phyloP scores from a whole-genome alignment of 1,140 invertebrate species.

The Drosophila micromelanica region DNA sequence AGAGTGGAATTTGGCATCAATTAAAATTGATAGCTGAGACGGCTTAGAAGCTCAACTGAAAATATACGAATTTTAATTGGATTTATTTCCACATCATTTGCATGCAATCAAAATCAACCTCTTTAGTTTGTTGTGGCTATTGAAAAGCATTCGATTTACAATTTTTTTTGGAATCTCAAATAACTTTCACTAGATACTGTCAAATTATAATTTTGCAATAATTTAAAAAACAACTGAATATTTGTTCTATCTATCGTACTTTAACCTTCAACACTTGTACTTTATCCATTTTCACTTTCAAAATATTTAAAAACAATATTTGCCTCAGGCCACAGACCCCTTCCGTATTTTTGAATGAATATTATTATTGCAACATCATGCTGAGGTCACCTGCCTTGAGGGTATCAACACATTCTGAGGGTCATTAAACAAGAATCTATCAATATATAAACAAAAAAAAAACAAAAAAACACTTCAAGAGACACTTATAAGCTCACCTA shows the following conservation, averaged over 20 bases:
- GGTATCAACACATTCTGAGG: background rate
- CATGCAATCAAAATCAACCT: background rate
- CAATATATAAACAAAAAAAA: constrained; percentile 7
- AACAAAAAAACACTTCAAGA: constrained; percentile 10
- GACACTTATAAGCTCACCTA: constrained; percentile 22
- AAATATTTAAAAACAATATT: constrained; percentile 1
- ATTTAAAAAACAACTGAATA: no score
- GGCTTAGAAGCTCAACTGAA: background rate
- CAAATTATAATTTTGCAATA: background rate
- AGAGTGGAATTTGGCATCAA: constrained; percentile 4
- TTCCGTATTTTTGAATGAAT: background rate
- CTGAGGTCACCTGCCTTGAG: constrained; percentile 2
- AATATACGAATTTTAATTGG: constrained; percentile 20
- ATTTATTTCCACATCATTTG: constrained; percentile 25
- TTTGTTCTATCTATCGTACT: background rate
- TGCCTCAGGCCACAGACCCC: background rate
- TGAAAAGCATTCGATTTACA: background rate
- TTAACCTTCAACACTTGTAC: background rate
- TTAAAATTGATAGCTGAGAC: constrained; percentile 12
- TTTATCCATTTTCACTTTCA: constrained; percentile 7
- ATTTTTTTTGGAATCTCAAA: background rate
- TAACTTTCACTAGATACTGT: background rate
- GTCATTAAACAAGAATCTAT: constrained; percentile 13
- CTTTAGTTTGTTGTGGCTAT: background rate
- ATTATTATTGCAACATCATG: constrained; percentile 12